Evolutionary conservation across 2,888 invertebrate species (phyloP).

Genomic region (Parasteatoda lunata): DNA sequence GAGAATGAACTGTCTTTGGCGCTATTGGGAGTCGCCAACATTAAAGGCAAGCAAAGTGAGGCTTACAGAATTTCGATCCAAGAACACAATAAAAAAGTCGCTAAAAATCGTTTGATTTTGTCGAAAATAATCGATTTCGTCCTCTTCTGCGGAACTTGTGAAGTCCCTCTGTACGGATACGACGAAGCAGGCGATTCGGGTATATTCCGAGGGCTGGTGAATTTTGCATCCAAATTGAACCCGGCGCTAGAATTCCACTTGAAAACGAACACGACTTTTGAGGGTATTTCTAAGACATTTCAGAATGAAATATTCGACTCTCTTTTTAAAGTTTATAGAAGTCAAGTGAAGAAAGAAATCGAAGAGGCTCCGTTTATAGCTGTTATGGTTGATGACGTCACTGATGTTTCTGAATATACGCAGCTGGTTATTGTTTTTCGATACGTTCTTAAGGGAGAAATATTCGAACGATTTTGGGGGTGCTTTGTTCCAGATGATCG

Average conservation of each 20-base stretch:
- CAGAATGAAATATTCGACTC: neutral
- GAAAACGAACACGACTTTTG: neutral
- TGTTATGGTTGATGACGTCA: neutral
- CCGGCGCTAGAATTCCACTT: neutral
- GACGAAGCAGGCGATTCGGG: too few species aligned
- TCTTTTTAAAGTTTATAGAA: neutral
- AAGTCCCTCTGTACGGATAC: too few species aligned
- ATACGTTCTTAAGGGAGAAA: too few species aligned
- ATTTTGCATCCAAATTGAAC: too few species aligned
- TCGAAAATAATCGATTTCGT: neutral
- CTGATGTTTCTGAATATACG: too few species aligned
- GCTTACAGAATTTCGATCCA: neutral
- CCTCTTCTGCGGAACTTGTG: too few species aligned
- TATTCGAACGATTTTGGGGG: too few species aligned
- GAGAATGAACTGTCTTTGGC: neutral
- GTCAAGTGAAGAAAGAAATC: neutral
- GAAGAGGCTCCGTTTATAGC: neutral
- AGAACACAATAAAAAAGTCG: neutral
- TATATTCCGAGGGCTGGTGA: too few species aligned
- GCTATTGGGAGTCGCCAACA: neutral
- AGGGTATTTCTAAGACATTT: neutral
- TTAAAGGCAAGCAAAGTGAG: neutral
- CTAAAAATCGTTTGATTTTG: neutral
- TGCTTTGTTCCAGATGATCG: neutral
- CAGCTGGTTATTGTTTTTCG: too few species aligned